Evolutionary conservation across 2,797 vertebrate species (phyloP).

Genomic region (Crocodylus rhombifer): DNA sequence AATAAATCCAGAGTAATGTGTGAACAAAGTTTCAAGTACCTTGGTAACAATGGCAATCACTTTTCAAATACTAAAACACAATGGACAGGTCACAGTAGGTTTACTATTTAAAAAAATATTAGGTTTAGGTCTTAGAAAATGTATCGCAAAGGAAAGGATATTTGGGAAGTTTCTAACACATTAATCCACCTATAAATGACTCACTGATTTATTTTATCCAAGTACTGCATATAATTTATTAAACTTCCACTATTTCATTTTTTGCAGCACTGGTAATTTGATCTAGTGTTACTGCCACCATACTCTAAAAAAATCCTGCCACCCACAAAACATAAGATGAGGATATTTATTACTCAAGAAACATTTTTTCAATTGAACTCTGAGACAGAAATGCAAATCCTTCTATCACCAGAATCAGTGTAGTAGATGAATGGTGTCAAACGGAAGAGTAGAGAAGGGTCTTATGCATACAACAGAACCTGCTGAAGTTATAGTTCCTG

Average conservation of each 20-base stretch:
- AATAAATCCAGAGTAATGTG: neutral
- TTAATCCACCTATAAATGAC: neutral
- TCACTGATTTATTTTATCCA: slow-evolving; percentile 7
- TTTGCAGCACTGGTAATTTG: slow-evolving; percentile 36
- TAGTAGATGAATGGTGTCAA: neutral
- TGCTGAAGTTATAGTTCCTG: neutral
- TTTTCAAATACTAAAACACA: neutral
- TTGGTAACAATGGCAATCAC: neutral
- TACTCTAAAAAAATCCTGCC: slow-evolving; percentile 27
- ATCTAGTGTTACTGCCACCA: neutral
- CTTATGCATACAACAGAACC: neutral
- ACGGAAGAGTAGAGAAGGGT: neutral
- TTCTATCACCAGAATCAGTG: neutral
- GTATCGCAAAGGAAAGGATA: neutral
- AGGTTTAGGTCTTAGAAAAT: neutral
- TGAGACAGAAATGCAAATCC: neutral
- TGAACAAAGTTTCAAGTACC: neutral
- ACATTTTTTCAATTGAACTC: neutral
- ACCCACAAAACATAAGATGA: neutral
- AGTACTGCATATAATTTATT: neutral
- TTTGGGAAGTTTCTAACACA: neutral
- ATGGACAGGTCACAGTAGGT: neutral
- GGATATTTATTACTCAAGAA: slow-evolving; percentile 4
- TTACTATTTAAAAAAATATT: rapidly evolving
- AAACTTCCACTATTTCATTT: slow-evolving; percentile 16